Conservation (phyloP, 2,797 vertebrate genomes). For the Anabas testudineus region DNA sequence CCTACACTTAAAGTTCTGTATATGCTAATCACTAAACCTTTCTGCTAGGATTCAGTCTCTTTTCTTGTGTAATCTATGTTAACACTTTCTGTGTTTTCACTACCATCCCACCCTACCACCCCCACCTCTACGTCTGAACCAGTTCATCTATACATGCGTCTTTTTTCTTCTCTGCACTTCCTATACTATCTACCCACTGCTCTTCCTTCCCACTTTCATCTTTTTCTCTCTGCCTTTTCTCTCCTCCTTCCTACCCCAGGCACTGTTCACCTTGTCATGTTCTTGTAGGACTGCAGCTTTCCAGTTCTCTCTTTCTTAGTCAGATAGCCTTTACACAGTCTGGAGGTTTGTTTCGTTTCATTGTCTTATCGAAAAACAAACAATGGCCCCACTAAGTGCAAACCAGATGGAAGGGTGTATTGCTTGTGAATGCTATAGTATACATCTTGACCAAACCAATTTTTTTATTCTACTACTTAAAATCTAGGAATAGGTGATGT, state of each 20-base stretch:
- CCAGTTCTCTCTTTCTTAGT: no score
- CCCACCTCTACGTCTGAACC: not conserved
- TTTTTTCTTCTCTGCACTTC: not conserved
- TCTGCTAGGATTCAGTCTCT: conserved; percentile 8
- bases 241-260: not conserved
- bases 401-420: no score
- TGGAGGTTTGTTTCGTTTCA: no score
- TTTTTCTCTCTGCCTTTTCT: not conserved
- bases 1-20: conserved; percentile 9
- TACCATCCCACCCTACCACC: not conserved
- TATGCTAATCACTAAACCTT: not conserved
- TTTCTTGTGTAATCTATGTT: conserved; percentile 4
- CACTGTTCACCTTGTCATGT: conserved; percentile 28
- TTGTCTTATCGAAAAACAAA: no score
- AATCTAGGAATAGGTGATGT: no score
- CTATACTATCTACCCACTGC: not conserved
- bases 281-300: no score
- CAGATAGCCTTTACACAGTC: no score
- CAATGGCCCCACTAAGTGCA: no score
- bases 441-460: no score
- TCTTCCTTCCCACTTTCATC: not conserved
- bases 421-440: no score
- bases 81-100: conserved; percentile 13
- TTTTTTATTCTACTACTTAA: no score
- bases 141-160: not conserved